Evolutionary conservation across 2,113 vertebrate species (phyloP), one percentile per base, ranked within the genome.

Genomic region (Psittacus erithacus): DNA sequence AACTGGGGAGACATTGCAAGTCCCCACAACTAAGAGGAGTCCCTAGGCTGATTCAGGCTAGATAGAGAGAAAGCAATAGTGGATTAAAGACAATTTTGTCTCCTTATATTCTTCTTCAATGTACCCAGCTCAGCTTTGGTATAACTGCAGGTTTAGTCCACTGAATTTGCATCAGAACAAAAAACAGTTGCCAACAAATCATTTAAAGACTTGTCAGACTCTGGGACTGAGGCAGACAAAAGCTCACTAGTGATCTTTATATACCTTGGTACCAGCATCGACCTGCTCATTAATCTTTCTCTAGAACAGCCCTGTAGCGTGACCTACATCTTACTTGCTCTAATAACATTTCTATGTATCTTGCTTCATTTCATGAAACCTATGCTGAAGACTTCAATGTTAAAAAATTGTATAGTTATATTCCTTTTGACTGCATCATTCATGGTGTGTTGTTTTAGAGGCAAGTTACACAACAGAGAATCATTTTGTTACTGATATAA

Each of bases 271-370:
- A 90, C 69, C 80, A 91, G 87, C 84, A 95, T 93, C 10, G 25
- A 92, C 84, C 65, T 79, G 65, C 69, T 93, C 82, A 92, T 96
- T 96, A 96, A 95, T 96, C 90, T 96, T 88, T 69, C 82, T 77
- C 90, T 62, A 90, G 88, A 95, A 97, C 88, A 96, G 65, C 64
- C 73, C 80, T 75, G 92, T 92, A 84, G 90, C 0, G 28, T 96
- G 94, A 97, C 95, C 95, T 94, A 96, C 86, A 94, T 96, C 93
- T 92, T 81, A 71, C 76, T 81, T 57, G 39, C 73, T 52, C 85
- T 96, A 92, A 93, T 74, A 95, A 80, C 46, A n/a, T 94, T 92
- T 94, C 95, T 75, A 60, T 86, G 16, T 63, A 78, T 94, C 81
- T 81, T 13, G 3, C 57, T 93, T 83, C 38, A 65, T 86, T 88